Base-by-base conservation (phyloP, 1,140 invertebrate genomes). In the Chrysoperla carnea region DNA sequence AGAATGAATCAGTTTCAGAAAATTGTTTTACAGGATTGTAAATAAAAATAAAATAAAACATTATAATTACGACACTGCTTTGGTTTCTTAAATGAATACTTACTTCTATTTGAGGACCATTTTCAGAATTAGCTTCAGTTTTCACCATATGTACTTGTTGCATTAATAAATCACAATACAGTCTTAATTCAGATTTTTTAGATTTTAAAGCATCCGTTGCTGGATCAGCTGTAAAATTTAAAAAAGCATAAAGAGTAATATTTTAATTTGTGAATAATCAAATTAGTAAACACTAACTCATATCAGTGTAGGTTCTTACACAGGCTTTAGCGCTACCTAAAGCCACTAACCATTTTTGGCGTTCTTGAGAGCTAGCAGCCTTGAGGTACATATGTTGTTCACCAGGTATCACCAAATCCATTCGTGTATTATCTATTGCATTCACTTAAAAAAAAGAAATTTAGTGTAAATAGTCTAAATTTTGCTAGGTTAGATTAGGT, bases 81-180 rank as follows among this genome's bases (percentile, higher is more conserved):
- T 31, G 9, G 9, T 29, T 36, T 47, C 41, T 42, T 38, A 31
- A 35, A 36, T 36, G 29, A 29, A 28, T 44, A 51, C 44, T 54
- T 57, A 81, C 78, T 63, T 75, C 58, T 44, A 76, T 52, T 59
- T 81, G 70, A 37, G 75, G 72, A 8, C 67, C 67, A 49, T 64
- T 58, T 48, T 76, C 64, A 46, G 59, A 51, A 52, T 61, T 70
- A 41, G 69, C 72, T 41, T 75, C 73, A 56, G 70, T 72, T 60
- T 84, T 85, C 1, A 86, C 68, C 28, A 73, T 73, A 67, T 85
- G 81, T 8, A 85, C 79, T 63, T 85, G 82, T 60, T 86, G 82
- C 79, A 85, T 85, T 41, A 87, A 61, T 12, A 86, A 62, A 62
- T 85, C 82, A 69, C 81, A 84, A 56, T 85, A 86, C 11, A 85